A percentile compares a stretch with the other conserved stretches of the same genome.
Evolutionary conservation across 2,888 invertebrate genomes (phyloP).

Genomic region (Nomada fabriciana): DNA sequence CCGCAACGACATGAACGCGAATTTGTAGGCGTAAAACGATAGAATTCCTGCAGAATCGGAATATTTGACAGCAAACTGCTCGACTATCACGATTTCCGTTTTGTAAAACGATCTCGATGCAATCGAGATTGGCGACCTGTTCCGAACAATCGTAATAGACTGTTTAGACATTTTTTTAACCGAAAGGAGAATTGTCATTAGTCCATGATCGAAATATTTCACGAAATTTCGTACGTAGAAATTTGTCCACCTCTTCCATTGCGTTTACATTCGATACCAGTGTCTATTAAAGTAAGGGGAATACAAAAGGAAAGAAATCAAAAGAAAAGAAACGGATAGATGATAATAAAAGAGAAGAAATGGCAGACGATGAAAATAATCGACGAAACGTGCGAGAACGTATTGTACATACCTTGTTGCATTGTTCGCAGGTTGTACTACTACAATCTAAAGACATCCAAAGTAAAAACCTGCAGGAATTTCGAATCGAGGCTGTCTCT

Average conservation of each 20-base stretch:
- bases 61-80: constrained; percentile 66
- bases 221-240: constrained; percentile 21
- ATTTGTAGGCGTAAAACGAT: constrained; percentile 11
- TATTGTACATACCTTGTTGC: constrained; percentile 75
- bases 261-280: background rate
- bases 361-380: constrained; percentile 18
- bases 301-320: background rate
- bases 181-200: constrained; percentile 21
- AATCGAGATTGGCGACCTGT: constrained; percentile 57
- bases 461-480: constrained; percentile 73
- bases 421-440: constrained; percentile 75
- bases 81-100: constrained; percentile 47
- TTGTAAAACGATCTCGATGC: background rate
- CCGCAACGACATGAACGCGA: constrained; percentile 7
- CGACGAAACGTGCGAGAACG: constrained; percentile 59
- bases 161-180: constrained; percentile 11
- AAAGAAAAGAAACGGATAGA: background rate
- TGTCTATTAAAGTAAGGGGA: background rate
- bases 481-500: constrained; percentile 73
- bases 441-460: constrained; percentile 75
- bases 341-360: background rate
- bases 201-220: constrained; percentile 4
- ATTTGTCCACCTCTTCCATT: background rate
- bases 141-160: constrained; percentile 1
- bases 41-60: constrained; percentile 9